Percentiles rank a stretch among this genome's conserved stretches.
These are phyloP conservation scores for Agrilus biguttatus DNA, from an alignment of 2,888 invertebrate genomes.

Conservation along the genomic window DNA sequence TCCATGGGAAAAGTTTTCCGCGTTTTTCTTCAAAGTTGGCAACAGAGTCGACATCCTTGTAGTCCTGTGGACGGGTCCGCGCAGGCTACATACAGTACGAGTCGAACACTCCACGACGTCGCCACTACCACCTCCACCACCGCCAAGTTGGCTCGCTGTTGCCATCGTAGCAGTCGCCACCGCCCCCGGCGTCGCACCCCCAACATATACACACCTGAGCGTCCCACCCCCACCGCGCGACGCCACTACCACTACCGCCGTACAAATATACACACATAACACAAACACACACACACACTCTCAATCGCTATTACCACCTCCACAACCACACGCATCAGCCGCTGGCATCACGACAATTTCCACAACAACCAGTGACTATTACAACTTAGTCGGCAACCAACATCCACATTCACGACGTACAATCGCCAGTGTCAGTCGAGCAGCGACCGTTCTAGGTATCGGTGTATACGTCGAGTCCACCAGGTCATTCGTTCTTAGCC, in stretches of 20 bases:
- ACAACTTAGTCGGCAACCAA: conserved; percentile 2
- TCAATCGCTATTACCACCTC: background rate
- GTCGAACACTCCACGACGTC: conserved; percentile 33
- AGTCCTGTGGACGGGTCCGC: conserved; percentile 23
- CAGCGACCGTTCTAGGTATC: conserved; percentile 19
- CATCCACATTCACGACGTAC: conserved; percentile 9
- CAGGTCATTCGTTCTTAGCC: conserved; percentile 8
- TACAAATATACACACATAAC: conserved; percentile 1
- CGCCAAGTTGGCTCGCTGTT: conserved; percentile 39
- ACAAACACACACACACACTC: too few relatives aligned
- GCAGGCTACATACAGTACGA: conserved; percentile 28
- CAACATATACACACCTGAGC: conserved; percentile 45
- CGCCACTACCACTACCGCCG: conserved; percentile 7
- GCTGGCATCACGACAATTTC: too few relatives aligned
- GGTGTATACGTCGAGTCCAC: conserved; percentile 10
- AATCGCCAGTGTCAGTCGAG: conserved; percentile 17
- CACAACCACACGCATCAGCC: background rate
- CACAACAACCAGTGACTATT: too few relatives aligned
- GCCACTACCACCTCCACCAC: conserved; percentile 31
- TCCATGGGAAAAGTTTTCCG: too few relatives aligned
- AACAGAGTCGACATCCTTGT: conserved; percentile 23
- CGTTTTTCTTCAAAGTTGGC: too few relatives aligned
- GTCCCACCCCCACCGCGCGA: conserved; percentile 39
- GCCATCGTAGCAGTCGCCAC: conserved; percentile 18
- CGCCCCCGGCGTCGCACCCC: conserved; percentile 45